Base-by-base conservation (phyloP, 2,888 invertebrate species). In the Busseola fusca region DNA sequence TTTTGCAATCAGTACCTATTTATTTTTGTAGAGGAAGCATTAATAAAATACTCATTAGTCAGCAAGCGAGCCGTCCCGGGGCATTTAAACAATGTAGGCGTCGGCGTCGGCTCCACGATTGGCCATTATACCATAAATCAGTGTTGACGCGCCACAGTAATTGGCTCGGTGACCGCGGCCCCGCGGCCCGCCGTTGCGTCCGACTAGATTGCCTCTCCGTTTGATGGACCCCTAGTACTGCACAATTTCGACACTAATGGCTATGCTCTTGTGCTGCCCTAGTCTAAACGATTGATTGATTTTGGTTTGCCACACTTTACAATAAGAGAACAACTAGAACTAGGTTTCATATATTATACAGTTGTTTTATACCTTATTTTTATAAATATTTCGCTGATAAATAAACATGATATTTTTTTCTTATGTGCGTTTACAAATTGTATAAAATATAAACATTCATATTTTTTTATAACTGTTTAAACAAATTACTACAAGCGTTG, bases 111-210 rank as follows among this genome's bases (percentile, higher is more conserved):
- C 84, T 83, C 82, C 88, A 88, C 87, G 88, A 85, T 85, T 87
- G 87, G 88, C 89, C 90, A 93, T 94, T 94, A 94, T 91, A 90
- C 92, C 93, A 93, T 95, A 95, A 95, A 95, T 95, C 94, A 93
- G 88, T 87, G 93, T 90, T 93, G 94, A 94, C 93, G 92, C 90
- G 88, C 84, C 87, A 86, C 91, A 85, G 93, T 95, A 94, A 95
- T 94, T 94, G 87, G 87, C 86, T 86, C 86, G 87, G 82, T 81
- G 84, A 85, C 89, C 86, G 84, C 88, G 80, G 87, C 74, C 75
- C 64, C 69, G 74, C 72, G 68, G 65, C 68, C 64, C 74, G 76
- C 74, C 79, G 82, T 87, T 80, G 67, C 77, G 87, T 80, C 82
- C 82, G 84, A 82, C 85, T 86, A 89, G 88, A 91, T 89, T 87